A percentile compares a stretch with the other conserved stretches of the same genome.
These are phyloP conservation scores for Stenopsyche tienmushanensis DNA, from an alignment of 1,140 invertebrate genomes.

Conservation along the genomic window DNA sequence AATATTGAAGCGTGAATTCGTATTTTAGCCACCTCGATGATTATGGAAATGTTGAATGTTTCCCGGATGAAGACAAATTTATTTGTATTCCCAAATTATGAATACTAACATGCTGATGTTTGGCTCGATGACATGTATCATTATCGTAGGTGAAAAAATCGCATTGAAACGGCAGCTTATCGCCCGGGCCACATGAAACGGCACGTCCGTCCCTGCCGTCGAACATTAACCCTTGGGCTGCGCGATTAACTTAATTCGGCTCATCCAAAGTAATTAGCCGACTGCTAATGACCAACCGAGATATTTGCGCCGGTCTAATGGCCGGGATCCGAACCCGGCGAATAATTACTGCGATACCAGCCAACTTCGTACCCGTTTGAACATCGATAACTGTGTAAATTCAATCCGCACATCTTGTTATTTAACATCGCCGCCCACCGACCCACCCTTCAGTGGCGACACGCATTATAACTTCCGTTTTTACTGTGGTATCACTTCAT, in stretches of 20 bases:
- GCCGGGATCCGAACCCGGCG: conserved; percentile 10
- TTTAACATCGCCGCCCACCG: not conserved
- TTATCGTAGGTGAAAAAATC: not conserved
- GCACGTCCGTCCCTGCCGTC: not conserved
- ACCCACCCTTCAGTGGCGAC: not conserved
- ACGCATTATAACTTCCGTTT: too few species aligned
- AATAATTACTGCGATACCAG: conserved; percentile 6
- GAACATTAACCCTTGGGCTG: not conserved
- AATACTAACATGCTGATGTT: not conserved
- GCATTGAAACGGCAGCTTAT: not conserved
- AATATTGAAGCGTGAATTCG: too few species aligned
- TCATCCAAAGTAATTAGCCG: conserved; percentile 35
- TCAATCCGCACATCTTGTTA: conserved; percentile 4
- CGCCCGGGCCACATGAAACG: not conserved
- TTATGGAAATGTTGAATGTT: too few species aligned
- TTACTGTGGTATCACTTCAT: too few species aligned
- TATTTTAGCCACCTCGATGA: too few species aligned
- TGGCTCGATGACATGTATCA: not conserved
- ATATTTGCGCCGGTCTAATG: conserved; percentile 34
- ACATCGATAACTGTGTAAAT: conserved; percentile 5
- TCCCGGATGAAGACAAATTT: too few species aligned
- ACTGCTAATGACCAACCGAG: conserved; percentile 34
- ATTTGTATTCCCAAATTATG: too few species aligned
- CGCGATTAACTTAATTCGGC: conserved; percentile 29
- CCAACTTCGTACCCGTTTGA: conserved; percentile 1